Conservation (phyloP, 1,140 invertebrate species). For the Sweltsa coloradensis region DNA sequence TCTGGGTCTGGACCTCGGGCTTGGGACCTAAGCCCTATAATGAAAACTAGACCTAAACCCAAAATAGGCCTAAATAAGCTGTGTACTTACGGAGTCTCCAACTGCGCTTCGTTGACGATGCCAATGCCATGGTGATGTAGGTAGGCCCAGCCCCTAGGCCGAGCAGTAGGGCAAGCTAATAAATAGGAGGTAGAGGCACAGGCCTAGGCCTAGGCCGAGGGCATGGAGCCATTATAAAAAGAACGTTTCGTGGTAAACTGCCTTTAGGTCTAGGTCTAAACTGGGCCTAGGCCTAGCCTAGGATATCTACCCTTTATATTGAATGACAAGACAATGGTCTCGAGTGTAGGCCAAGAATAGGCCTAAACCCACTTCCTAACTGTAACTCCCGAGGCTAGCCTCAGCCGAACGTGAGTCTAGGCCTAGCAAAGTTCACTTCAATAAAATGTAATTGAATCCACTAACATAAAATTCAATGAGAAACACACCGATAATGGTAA, state of each 20-base stretch:
- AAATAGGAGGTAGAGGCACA: too few species aligned
- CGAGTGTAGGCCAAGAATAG: not conserved
- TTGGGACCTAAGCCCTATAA: not conserved
- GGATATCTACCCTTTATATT: slow-evolving; percentile 24
- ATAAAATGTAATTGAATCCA: too few species aligned
- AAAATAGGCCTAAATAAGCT: not conserved
- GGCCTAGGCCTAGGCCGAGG: too few species aligned
- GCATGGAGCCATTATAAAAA: slow-evolving; percentile 29
- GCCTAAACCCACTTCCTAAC: not conserved
- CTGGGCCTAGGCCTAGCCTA: too few species aligned
- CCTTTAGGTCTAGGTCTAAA: too few species aligned
- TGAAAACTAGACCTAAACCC: not conserved
- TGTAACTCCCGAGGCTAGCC: not conserved
- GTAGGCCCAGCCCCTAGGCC: too few species aligned
- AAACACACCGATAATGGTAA: not conserved
- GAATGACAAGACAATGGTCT: slow-evolving; percentile 16
- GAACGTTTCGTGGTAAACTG: slow-evolving; percentile 22
- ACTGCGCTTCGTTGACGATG: slow-evolving; percentile 38
- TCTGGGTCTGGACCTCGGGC: not conserved
- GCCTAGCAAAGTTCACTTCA: not conserved
- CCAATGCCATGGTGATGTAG: slow-evolving; percentile 33
- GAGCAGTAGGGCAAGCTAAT: too few species aligned
- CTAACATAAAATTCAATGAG: not conserved
- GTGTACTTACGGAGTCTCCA: slow-evolving; percentile 33
- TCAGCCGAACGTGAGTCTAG: slow-evolving; percentile 8